Evolutionary conservation across 2,888 invertebrate species (phyloP).

Genomic region (Keiferia lycopersicella): DNA sequence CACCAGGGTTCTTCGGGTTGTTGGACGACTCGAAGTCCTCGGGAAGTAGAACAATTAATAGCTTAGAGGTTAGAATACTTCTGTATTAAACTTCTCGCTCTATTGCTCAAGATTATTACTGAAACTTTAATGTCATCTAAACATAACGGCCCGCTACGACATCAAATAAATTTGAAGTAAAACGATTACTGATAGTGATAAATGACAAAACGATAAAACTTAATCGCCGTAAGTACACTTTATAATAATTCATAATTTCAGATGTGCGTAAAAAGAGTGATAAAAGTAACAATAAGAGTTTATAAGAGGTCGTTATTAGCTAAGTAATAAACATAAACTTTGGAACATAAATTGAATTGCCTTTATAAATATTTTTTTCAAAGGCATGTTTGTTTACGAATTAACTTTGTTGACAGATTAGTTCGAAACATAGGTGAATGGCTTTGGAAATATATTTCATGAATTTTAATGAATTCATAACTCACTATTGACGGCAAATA

Average conservation of each 20-base stretch:
- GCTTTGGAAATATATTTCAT: neutral
- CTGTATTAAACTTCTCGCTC: no score
- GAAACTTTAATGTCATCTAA: no score
- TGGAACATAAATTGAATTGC: neutral
- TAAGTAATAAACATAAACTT: neutral
- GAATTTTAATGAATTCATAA: neutral
- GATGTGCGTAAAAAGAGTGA: neutral
- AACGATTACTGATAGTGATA: neutral
- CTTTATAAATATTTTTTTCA: neutral
- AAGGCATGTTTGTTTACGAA: neutral
- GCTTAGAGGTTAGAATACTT: no score
- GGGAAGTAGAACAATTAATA: no score
- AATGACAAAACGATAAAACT: neutral
- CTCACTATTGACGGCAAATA: neutral
- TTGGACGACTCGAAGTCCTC: no score
- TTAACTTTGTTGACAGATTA: neutral
- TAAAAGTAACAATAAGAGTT: neutral
- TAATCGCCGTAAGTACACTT: neutral
- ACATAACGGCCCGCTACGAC: no score
- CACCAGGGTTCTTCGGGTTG: no score
- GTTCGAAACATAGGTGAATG: constrained; percentile 4
- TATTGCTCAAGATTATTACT: no score
- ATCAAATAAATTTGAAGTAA: neutral
- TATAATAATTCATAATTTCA: neutral
- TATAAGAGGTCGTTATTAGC: neutral